These are phyloP conservation scores for Corvus cornix DNA, from an alignment of 2,113 vertebrate species.

Conservation along the genomic window DNA sequence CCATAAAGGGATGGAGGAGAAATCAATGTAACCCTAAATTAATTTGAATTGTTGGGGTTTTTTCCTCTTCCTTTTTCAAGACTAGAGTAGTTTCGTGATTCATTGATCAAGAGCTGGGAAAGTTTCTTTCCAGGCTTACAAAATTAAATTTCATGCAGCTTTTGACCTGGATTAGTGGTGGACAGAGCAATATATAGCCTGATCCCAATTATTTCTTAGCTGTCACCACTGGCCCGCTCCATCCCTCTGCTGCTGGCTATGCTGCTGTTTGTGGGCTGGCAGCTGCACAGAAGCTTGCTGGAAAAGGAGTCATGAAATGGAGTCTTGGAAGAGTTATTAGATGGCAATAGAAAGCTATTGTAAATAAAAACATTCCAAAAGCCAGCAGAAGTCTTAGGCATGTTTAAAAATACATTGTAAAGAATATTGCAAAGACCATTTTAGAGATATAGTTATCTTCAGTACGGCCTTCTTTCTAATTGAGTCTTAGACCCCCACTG, in stretches of 20 bases:
- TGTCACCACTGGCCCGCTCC: background rate
- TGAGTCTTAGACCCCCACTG: background rate
- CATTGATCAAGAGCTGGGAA: background rate
- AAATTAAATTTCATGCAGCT: background rate
- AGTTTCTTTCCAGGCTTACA: background rate
- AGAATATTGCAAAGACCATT: background rate
- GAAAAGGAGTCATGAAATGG: background rate
- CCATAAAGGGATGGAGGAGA: background rate
- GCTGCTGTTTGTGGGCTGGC: background rate
- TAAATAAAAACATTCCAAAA: background rate
- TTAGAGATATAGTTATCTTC: background rate
- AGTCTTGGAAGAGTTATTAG: background rate
- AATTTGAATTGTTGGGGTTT: background rate
- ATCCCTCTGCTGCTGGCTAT: background rate
- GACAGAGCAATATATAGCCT: background rate
- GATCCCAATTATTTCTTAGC: background rate
- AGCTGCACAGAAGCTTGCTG: background rate
- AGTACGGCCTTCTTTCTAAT: background rate
- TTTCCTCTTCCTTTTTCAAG: background rate
- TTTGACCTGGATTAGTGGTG: background rate
- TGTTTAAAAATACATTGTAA: background rate
- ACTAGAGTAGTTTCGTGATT: background rate
- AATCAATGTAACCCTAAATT: background rate
- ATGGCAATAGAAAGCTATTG: background rate
- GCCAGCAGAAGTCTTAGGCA: background rate